Evolutionary conservation across 2,797 vertebrate species (phyloP), one percentile per base, ranked within the genome.

Genomic region (Macrochelys suwanniensis): DNA sequence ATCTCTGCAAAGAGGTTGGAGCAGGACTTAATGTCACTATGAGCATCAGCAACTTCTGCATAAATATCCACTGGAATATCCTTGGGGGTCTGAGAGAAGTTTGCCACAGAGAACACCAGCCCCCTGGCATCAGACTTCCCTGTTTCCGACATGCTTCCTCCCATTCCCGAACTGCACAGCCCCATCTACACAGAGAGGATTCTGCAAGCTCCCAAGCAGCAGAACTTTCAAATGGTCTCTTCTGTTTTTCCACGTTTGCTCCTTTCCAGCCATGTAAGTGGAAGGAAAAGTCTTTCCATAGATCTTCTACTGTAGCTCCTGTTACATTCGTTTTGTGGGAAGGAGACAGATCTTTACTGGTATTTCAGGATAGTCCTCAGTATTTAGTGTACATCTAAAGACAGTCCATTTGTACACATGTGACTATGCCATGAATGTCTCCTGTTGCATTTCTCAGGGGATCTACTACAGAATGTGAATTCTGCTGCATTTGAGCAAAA

Each of bases 401-500:
- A 19, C 84, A 21, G 2, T 3, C 0, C 68, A 42, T 80, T 93
- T 68, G 89, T 3, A 83, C 2, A 1, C 85, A 53, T 45, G 3
- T 76, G n/a, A 16, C 82, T 16, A 49, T 16, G 45, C 74, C 47
- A 49, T 17, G 13, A 49, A 1, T 77, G 11, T 89, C 76, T 85
- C 0, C 11, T 90, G 3, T 53, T 26, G 61, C 80, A 84, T 83
- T 84, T 89, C 57, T 59, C 51, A 80, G 65, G 11, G 26, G 2
- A 88, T 74, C 94, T 59, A 81, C 86, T 80, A 76, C 3, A 93
- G 77, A 33, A 82, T 53, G 84, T 53, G 80, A 47, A 59, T 28
- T 51, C 53, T 61, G 78, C 19, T 42, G 15, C 9, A 85, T 54
- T 59, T 81, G 26, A 90, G 5, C 26, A 11, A 81, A 81, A 76